Conservation (phyloP, 2,113 vertebrate genomes). For the Epinephelus fuscoguttatus region DNA sequence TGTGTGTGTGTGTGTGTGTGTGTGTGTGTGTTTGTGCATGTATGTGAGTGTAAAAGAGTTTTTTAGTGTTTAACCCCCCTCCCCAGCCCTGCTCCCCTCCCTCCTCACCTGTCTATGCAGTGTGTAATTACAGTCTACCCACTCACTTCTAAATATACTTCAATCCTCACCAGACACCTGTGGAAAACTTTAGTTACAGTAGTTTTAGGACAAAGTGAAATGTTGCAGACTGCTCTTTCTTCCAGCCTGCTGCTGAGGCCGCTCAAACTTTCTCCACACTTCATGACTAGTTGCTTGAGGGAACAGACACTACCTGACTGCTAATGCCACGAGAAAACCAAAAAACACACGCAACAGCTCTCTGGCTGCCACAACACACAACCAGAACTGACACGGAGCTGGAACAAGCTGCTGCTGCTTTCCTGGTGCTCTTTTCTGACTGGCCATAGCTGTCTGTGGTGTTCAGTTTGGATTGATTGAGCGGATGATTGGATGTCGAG, state of each 20-base stretch:
- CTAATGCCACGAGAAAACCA: conserved; percentile 21
- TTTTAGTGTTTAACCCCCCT: conserved; percentile 47
- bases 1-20: not conserved
- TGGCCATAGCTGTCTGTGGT: not conserved
- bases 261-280: conserved; percentile 22
- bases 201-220: conserved; percentile 28
- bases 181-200: conserved; percentile 51
- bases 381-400: conserved; percentile 17
- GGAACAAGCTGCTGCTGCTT: conserved; percentile 11
- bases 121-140: conserved; percentile 82
- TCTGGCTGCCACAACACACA: conserved; percentile 42
- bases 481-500: not conserved
- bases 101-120: conserved; percentile 61
- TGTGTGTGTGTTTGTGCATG: conserved; percentile 1
- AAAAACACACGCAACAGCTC: conserved; percentile 3
- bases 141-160: conserved; percentile 81
- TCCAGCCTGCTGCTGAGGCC: not conserved
- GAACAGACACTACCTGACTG: conserved; percentile 42
- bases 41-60: not conserved
- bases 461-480: not conserved
- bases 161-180: conserved; percentile 61
- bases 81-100: conserved; percentile 2
- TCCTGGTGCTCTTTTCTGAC: not conserved
- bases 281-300: conserved; percentile 30
- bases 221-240: conserved; percentile 8